Evolutionary conservation across 2,888 invertebrate species (phyloP).

Genomic region (Platerodrilus igneus): DNA sequence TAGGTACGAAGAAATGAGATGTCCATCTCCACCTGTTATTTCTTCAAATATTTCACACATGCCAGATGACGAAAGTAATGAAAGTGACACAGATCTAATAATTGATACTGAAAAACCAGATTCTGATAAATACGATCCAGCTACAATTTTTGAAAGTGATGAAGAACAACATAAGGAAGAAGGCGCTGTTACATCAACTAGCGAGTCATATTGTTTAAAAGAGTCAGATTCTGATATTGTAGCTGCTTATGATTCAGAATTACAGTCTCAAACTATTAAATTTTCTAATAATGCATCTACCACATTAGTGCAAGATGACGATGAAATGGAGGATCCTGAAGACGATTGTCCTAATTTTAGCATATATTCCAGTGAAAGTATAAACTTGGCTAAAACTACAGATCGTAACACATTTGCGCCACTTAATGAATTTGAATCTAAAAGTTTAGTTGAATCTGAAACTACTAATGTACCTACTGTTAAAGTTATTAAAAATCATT

Average conservation of each 20-base stretch:
- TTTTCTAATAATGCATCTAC: slow-evolving; percentile 30
- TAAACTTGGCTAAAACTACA: slow-evolving; percentile 62
- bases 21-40: slow-evolving; percentile 7
- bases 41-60: slow-evolving; percentile 4
- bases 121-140: slow-evolving; percentile 56
- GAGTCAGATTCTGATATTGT: slow-evolving; percentile 14
- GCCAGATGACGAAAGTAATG: slow-evolving; percentile 17
- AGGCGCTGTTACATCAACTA: slow-evolving; percentile 26
- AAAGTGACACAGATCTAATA: slow-evolving; percentile 55
- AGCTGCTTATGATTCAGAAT: slow-evolving; percentile 27
- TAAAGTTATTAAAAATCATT: slow-evolving; percentile 6
- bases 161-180: slow-evolving; percentile 29
- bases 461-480: not conserved
- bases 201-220: slow-evolving; percentile 15
- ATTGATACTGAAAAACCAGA: slow-evolving; percentile 49
- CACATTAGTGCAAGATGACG: slow-evolving; percentile 51
- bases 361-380: slow-evolving; percentile 77
- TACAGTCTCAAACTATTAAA: slow-evolving; percentile 37
- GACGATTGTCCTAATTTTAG: slow-evolving; percentile 82
- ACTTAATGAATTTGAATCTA: slow-evolving; percentile 18
- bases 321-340: slow-evolving; percentile 55
- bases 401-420: slow-evolving; percentile 32
- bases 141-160: slow-evolving; percentile 47
- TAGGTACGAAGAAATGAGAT: slow-evolving; percentile 33
- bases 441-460: slow-evolving; percentile 6